These are phyloP conservation scores for Idaea straminata DNA, from an alignment of 2,888 invertebrate genomes.

Conservation along the genomic window DNA sequence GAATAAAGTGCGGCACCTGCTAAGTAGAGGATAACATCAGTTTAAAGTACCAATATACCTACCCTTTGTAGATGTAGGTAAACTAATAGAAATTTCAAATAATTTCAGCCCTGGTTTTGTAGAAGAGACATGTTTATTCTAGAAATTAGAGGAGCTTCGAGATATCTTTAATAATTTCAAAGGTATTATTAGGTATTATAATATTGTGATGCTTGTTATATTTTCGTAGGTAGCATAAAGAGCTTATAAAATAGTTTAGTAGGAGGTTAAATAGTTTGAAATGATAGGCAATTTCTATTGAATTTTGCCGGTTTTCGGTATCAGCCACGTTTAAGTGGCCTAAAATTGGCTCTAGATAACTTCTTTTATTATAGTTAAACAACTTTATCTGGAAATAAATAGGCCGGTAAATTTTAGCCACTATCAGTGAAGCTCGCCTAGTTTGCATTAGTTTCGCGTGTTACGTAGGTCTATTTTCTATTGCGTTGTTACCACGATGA, in stretches of 20 bases:
- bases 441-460: neutral
- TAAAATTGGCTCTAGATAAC: neutral
- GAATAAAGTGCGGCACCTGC: slow-evolving; percentile 11
- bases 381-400: neutral
- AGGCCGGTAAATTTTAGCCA: neutral
- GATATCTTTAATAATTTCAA: neutral
- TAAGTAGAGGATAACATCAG: slow-evolving; percentile 4
- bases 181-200: neutral
- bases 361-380: neutral
- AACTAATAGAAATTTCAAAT: slow-evolving; percentile 3
- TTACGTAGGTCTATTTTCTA: neutral
- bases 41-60: neutral
- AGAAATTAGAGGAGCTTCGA: neutral
- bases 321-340: neutral
- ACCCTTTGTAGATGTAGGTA: neutral
- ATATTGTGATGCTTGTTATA: neutral
- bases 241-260: neutral
- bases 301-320: neutral
- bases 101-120: neutral
- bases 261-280: neutral
- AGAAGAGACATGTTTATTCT: neutral
- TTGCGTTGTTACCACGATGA: neutral
- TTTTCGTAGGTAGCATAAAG: neutral
- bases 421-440: neutral
- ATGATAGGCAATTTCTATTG: neutral